Evolutionary conservation across 2,888 invertebrate genomes (phyloP), one percentile per base, ranked within the genome.

Genomic region (Nomada goodeniana): DNA sequence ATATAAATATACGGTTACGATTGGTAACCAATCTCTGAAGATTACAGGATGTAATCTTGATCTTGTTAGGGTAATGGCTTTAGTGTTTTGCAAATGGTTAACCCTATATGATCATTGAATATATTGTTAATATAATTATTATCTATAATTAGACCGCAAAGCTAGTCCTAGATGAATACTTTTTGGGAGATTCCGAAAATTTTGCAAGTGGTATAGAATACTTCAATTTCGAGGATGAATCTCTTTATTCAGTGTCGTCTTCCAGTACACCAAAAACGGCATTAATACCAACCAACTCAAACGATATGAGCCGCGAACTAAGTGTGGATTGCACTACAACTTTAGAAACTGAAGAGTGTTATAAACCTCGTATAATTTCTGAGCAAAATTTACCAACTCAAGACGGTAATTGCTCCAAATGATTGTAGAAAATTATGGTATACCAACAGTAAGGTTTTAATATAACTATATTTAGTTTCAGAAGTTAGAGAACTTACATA

Each of bases 1-100:
- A 95, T 98, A 97, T 94, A 97, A 97, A 94, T 97, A 98, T 94
- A 98, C 98, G 86, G 98, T 98, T 87, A 96, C 96, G 90, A 96
- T 98, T 91, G 97, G 97, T 86, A 96, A 96, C 93, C 96, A 97
- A 94, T 96, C 96, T 91, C 95, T 98, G 91, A 97, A 97, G 95
- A 97, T 98, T 90, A 97, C 97, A 81, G 98, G 98, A 76, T 96
- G 96, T 91, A 97, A 97, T 94, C 95, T 97, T 92, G 97, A 98
- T 94, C 95, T 98, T 92, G 97, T 98, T 89, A 96, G 97, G 95
- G 98, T 98, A 93, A 94, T 94, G 5, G 42, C 76, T 20, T n/a
- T 63, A 42, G 10, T 44, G 36, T 60, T 23, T 18, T 52, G n/a
- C 36, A 65, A 50, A 26, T 0, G 36, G 20, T 59, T 26, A 26